These are phyloP conservation scores for Caenorhabditis briggsae DNA, from an alignment of 1,140 invertebrate genomes.

Conservation along the genomic window DNA sequence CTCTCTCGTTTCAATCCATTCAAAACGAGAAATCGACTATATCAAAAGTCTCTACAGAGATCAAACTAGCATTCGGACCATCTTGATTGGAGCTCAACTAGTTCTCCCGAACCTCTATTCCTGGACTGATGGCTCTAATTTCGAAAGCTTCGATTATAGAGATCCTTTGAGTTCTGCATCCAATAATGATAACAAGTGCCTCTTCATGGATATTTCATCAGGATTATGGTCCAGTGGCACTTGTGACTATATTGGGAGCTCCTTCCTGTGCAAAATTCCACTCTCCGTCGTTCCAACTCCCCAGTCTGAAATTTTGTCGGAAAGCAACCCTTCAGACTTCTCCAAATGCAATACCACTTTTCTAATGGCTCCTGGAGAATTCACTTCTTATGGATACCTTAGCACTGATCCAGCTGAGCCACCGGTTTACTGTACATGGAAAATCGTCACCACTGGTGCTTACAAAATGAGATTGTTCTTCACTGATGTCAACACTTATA, in stretches of 20 bases:
- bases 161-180: neutral
- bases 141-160: neutral
- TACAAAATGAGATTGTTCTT: neutral
- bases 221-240: neutral
- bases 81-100: neutral
- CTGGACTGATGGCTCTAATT: neutral
- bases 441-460: neutral
- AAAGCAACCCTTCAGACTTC: neutral
- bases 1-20: neutral
- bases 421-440: neutral
- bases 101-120: neutral
- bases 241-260: neutral
- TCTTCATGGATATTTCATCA: neutral
- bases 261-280: neutral
- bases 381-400: constrained; percentile 10
- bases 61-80: neutral
- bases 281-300: neutral
- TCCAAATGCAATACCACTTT: neutral
- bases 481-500: neutral
- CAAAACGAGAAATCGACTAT: constrained; percentile 2
- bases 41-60: neutral
- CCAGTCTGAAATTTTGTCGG: neutral
- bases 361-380: neutral
- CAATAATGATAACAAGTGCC: neutral
- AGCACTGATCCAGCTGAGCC: too few relatives aligned